These are phyloP conservation scores for Lepus oiostolus DNA, from an alignment of 2,797 vertebrate genomes.

Conservation along the genomic window DNA sequence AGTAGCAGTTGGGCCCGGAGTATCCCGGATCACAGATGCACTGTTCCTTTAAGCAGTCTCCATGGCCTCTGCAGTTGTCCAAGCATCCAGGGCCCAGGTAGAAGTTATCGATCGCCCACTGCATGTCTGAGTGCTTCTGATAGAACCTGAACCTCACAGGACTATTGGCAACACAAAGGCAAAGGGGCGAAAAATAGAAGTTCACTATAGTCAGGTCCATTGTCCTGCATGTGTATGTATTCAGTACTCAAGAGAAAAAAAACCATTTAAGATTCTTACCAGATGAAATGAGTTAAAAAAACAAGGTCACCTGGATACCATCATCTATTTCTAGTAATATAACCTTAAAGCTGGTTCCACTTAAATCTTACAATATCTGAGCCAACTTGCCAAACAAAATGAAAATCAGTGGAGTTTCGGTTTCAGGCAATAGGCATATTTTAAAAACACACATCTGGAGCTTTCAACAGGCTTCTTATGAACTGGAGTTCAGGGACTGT, in stretches of 20 bases:
- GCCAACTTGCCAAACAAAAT: slow-evolving; percentile 17
- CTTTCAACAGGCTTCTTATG: background rate
- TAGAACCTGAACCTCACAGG: slow-evolving; percentile 97
- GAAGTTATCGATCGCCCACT: slow-evolving; percentile 99
- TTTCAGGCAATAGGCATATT: slow-evolving; percentile 34
- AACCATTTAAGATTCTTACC: background rate
- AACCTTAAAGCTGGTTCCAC: background rate
- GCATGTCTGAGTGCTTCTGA: slow-evolving; percentile 96
- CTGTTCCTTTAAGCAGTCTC: slow-evolving; percentile 96
- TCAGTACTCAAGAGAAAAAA: background rate
- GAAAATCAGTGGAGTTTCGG: slow-evolving; percentile 14
- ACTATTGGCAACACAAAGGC: slow-evolving; percentile 86
- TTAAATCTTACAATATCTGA: slow-evolving; percentile 41
- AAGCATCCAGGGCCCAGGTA: slow-evolving; percentile 97
- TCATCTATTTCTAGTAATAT: slow-evolving; percentile 23
- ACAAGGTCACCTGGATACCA: background rate
- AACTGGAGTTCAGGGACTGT: background rate
- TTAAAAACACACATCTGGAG: background rate
- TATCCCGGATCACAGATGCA: slow-evolving; percentile 98
- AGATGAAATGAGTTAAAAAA: slow-evolving; percentile 47
- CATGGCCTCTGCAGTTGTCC: slow-evolving; percentile 96
- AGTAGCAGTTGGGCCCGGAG: slow-evolving; percentile 95
- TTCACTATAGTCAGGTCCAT: slow-evolving; percentile 36
- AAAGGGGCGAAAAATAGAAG: slow-evolving; percentile 69
- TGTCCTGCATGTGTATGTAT: background rate